A percentile compares a stretch with the other conserved stretches of the same genome.
These are phyloP conservation scores for Otis tarda DNA, from an alignment of 2,113 vertebrate species.

Conservation along the genomic window DNA sequence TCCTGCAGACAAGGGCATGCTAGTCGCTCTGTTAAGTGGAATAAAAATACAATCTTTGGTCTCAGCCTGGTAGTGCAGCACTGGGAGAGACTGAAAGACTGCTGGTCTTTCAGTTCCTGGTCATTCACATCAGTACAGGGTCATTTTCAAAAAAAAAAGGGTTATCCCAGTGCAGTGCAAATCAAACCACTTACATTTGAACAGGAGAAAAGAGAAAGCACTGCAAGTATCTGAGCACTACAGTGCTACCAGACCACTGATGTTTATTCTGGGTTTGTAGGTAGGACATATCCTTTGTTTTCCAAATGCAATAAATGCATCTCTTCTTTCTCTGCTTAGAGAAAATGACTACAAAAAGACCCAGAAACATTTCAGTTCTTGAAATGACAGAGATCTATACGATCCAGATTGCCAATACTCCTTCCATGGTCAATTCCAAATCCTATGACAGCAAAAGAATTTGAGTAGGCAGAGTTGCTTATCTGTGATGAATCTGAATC, in stretches of 20 bases:
- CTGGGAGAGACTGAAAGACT: neutral
- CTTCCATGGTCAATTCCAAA: neutral
- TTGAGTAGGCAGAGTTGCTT: neutral
- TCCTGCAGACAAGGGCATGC: neutral
- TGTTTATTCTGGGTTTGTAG: neutral
- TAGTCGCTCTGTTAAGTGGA: neutral
- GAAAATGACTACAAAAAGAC: neutral
- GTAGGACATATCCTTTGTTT: neutral
- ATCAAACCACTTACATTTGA: neutral
- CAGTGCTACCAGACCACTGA: neutral
- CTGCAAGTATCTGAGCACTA: neutral
- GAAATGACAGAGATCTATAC: neutral
- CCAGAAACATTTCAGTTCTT: neutral
- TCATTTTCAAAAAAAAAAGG: neutral
- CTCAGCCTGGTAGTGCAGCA: neutral
- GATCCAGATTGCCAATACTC: neutral
- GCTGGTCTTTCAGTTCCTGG: neutral
- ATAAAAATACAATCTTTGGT: neutral
- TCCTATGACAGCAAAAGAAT: neutral
- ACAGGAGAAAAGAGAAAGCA: neutral
- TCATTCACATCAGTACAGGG: neutral
- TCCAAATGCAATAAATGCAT: neutral
- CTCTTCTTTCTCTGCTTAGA: neutral
- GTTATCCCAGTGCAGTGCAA: neutral
- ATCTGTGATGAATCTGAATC: neutral